Base-by-base conservation (phyloP, 23 tunicate genomes). In the Botrylloides violaceus region DNA sequence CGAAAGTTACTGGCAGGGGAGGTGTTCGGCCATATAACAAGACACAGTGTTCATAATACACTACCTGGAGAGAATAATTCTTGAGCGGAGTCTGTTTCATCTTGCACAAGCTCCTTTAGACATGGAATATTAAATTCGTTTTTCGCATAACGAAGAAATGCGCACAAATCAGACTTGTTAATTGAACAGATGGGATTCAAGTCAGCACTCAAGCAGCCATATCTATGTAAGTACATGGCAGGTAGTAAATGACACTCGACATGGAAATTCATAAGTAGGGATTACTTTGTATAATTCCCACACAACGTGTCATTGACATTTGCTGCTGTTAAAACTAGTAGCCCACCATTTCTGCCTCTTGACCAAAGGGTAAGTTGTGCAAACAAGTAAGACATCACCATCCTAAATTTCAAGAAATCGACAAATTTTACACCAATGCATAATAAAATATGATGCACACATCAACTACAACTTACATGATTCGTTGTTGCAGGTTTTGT, bases 151-250 rank as follows among this genome's bases (percentile, higher is more conserved):
- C 27, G 29, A n/a, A 90, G 74, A 36, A 90, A 90, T 1, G 85
- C 60, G 24, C 73, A 36, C 31, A 90, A 66, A 70, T 90, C 97
- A 1, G 81, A 74, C 34, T 90, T 90, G 63, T 82, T 90, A 28
- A 90, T 83, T 61, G 89, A 89, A 3, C 97, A 89, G 33, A 90
- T 90, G 2, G 97, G 97, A 72, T 90, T 90, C 12, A 90, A 49
- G 58, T 90, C 97, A 32, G 90, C 97, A 79, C 97, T 90, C 29
- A 89, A 90, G 59, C 97, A 90, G 49, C 83, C 97, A 48, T 90
- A 85, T 34, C 94, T 85, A 27, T 29, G 32, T 2, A 50, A 55
- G n/a, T n/a, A n/a, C n/a, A n/a, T n/a, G n/a, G n/a, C n/a, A n/a
- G n/a, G n/a, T n/a, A n/a, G n/a, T n/a, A n/a, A n/a, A n/a, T n/a